These are phyloP conservation scores for Epinotia bilunana DNA, from an alignment of 2,888 invertebrate species.

Conservation along the genomic window DNA sequence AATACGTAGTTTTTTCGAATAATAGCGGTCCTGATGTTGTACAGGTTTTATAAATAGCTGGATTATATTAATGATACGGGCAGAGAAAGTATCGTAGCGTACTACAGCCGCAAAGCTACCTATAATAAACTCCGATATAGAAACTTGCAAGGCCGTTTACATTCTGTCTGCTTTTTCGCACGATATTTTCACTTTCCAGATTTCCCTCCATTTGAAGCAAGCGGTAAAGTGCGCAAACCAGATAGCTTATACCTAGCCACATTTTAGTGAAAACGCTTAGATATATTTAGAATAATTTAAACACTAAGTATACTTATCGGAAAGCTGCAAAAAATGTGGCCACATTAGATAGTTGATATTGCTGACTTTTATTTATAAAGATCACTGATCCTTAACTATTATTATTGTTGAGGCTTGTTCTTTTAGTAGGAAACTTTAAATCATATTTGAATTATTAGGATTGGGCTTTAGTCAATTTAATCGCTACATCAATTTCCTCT, in stretches of 20 bases:
- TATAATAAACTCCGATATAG: slow-evolving; percentile 55
- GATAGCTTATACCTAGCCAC: slow-evolving; percentile 7
- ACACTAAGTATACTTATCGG: neutral
- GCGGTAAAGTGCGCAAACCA: slow-evolving; percentile 22
- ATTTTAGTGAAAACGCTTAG: slow-evolving; percentile 25
- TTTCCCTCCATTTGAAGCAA: slow-evolving; percentile 72
- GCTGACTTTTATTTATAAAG: too few species aligned
- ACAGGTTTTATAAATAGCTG: slow-evolving; percentile 6
- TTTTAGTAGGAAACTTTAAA: too few species aligned
- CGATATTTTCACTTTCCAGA: slow-evolving; percentile 73
- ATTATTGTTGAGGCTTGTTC: too few species aligned
- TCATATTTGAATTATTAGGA: too few species aligned
- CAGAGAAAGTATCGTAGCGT: slow-evolving; percentile 52
- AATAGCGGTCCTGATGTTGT: neutral
- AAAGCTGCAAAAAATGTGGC: neutral
- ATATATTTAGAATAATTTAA: neutral
- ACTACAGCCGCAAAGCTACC: slow-evolving; percentile 41
- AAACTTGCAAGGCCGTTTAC: slow-evolving; percentile 72
- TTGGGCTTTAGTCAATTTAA: too few species aligned
- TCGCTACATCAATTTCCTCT: too few species aligned
- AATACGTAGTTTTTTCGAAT: neutral
- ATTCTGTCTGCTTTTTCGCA: slow-evolving; percentile 72
- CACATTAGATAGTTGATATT: neutral
- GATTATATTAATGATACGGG: slow-evolving; percentile 32
- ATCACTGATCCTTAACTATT: too few species aligned